Conservation (phyloP, 1,140 invertebrate genomes). For the Ips typographus region DNA sequence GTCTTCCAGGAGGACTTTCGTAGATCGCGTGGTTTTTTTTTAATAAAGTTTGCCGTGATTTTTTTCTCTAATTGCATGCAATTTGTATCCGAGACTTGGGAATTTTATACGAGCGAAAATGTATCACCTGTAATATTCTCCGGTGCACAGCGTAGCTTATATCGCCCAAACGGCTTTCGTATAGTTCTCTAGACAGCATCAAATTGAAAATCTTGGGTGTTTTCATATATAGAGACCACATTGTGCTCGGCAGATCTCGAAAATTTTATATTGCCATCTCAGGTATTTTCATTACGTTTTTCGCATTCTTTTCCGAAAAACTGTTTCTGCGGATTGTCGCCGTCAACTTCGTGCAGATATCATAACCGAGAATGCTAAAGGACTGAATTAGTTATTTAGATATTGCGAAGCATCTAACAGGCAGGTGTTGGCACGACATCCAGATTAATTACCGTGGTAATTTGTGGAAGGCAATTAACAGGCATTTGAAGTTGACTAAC, state of each 20-base stretch:
- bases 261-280: constrained; percentile 28
- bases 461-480: constrained; percentile 23
- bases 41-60: constrained; percentile 36
- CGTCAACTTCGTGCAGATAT: neutral
- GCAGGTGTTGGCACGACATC: constrained; percentile 24
- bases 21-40: constrained; percentile 23
- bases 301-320: constrained; percentile 15
- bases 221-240: constrained; percentile 27
- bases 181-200: constrained; percentile 11
- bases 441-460: constrained; percentile 24
- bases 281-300: constrained; percentile 34
- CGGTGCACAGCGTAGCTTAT: neutral
- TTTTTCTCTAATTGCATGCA: constrained; percentile 4
- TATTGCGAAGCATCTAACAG: constrained; percentile 5
- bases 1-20: constrained; percentile 7
- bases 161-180: neutral
- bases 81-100: too few relatives aligned
- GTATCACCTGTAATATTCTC: too few relatives aligned
- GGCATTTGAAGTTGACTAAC: neutral
- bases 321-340: constrained; percentile 17
- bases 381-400: neutral
- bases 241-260: constrained; percentile 30
- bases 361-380: neutral
- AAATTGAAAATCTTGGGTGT: constrained; percentile 30
- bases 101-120: too few relatives aligned